Evolutionary conservation across 2,113 vertebrate genomes (phyloP).

Genomic region (Formicarius rufipectus): DNA sequence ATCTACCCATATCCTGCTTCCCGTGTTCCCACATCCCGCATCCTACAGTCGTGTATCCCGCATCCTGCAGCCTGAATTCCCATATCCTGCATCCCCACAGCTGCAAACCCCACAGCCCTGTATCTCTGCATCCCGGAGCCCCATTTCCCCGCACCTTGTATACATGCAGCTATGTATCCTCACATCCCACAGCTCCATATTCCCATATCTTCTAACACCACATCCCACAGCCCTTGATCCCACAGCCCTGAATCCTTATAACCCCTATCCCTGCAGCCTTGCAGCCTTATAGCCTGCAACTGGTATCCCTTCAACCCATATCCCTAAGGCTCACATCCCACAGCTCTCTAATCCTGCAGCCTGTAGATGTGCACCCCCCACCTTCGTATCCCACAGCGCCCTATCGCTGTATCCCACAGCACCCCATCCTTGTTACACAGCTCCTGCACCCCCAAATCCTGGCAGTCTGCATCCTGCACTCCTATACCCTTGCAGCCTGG

Average conservation of each 20-base stretch:
- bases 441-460: neutral
- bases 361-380: neutral
- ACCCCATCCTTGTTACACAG: no score
- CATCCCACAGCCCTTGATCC: neutral
- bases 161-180: neutral
- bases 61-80: conserved; percentile 29
- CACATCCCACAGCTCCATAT: neutral
- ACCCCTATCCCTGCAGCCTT: neutral
- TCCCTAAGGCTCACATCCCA: accelerated
- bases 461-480: accelerated
- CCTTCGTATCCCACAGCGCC: neutral
- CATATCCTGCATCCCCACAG: conserved; percentile 9
- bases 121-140: neutral
- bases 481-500: neutral
- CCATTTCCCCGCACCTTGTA: accelerated
- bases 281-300: neutral
- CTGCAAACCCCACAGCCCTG: neutral
- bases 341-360: neutral
- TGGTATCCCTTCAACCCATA: neutral
- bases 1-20: conserved; percentile 50
- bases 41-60: neutral
- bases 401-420: neutral
- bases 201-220: neutral
- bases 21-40: conserved; percentile 51
- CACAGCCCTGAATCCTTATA: neutral